Percentiles rank a stretch among this genome's conserved stretches.
Conservation (phyloP, 37 sponge, comb jelly and placozoan genomes). For the Chondrilla cf. caribensis region DNA sequence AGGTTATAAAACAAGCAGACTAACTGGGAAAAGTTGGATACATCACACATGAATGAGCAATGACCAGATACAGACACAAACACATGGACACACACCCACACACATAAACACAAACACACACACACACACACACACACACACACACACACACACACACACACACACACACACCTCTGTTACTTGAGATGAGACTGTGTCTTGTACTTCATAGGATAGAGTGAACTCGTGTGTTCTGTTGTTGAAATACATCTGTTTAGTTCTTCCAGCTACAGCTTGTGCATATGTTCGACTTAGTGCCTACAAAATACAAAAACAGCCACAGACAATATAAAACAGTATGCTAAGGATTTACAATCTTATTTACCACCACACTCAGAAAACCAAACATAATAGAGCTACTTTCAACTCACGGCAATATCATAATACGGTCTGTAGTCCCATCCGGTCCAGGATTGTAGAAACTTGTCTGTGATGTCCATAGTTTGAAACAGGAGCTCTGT, state of each 20-base stretch:
- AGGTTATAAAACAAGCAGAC: neutral
- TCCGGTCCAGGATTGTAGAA: slow-evolving; percentile 77
- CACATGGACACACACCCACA: too few relatives aligned
- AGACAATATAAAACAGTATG: too few relatives aligned
- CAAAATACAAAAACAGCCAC: neutral
- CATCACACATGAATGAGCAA: too few relatives aligned
- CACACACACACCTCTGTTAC: slow-evolving; percentile 50
- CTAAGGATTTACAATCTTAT: too few relatives aligned
- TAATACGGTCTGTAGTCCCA: slow-evolving; percentile 85
- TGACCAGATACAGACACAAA: too few relatives aligned
- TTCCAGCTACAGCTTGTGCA: slow-evolving; percentile 75
- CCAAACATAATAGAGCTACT: neutral
- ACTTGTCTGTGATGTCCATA: slow-evolving; percentile 58
- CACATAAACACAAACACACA: neutral
- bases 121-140: slow-evolving; percentile 6
- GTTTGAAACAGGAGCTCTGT: slow-evolving; percentile 19
- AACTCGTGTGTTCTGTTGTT: slow-evolving; percentile 48
- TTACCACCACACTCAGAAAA: too few relatives aligned
- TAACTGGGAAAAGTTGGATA: neutral
- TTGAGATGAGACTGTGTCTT: slow-evolving; percentile 26
- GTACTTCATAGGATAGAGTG: slow-evolving; percentile 36
- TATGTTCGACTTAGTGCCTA: slow-evolving; percentile 73
- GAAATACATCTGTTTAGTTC: slow-evolving; percentile 49
- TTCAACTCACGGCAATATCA: slow-evolving; percentile 58
- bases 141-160: slow-evolving; percentile 3